Percentiles rank a stretch among this genome's conserved stretches.
Conservation (phyloP, 2,797 vertebrate genomes). For the Pelochelys cantorii region DNA sequence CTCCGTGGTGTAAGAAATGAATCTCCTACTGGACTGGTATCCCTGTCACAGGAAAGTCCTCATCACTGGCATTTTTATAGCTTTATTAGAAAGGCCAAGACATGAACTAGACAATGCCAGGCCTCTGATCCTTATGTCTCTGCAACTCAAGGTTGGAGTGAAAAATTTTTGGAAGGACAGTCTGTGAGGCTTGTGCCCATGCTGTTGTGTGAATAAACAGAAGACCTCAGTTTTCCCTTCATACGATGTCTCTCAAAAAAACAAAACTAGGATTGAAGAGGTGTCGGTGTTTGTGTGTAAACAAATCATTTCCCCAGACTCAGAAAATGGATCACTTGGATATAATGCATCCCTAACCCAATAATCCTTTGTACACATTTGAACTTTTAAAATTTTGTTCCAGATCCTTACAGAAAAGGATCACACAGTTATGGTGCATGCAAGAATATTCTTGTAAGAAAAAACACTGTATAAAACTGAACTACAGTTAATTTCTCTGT, state of each 20-base stretch:
- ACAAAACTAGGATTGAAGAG: neutral
- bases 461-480: neutral
- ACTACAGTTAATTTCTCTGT: neutral
- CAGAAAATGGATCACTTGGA: neutral
- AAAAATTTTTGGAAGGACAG: neutral
- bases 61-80: conserved; percentile 4
- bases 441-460: fast-evolving
- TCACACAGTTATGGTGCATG: fast-evolving
- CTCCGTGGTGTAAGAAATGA: neutral
- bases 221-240: neutral
- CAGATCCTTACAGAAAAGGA: fast-evolving
- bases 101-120: fast-evolving
- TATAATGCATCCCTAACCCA: neutral
- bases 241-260: neutral
- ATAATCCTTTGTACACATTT: neutral
- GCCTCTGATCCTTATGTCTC: neutral
- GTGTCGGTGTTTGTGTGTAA: neutral
- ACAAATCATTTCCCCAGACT: neutral
- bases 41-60: neutral
- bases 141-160: conserved; percentile 23
- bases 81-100: conserved; percentile 8
- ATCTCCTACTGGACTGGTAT: neutral
- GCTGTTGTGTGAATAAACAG: neutral
- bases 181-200: neutral
- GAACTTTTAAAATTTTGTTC: neutral